Evolutionary conservation across 2,797 vertebrate genomes (phyloP).

Genomic region (Hylomyscus alleni): DNA sequence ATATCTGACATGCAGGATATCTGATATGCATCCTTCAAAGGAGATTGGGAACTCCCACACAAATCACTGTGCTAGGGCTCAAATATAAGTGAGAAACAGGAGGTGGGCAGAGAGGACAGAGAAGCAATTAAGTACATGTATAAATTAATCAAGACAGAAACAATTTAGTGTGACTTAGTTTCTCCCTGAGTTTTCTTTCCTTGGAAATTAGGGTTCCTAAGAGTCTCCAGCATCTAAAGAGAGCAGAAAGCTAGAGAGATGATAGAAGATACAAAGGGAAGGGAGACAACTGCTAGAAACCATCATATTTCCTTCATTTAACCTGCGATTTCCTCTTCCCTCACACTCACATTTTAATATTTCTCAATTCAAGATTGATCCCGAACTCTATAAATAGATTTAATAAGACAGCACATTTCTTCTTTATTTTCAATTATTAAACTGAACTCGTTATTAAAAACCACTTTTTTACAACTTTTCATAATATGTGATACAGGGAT

Average conservation of each 20-base stretch:
- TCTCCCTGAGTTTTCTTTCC: conserved; percentile 13
- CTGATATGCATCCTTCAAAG: background rate
- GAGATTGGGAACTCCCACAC: background rate
- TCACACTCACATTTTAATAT: conserved; percentile 62
- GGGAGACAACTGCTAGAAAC: background rate
- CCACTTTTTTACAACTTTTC: conserved; percentile 53
- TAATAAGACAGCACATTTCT: conserved; percentile 62
- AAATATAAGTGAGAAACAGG: background rate
- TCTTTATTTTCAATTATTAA: conserved; percentile 72
- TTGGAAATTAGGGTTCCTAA: background rate
- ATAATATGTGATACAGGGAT: conserved; percentile 44
- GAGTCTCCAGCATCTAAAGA: background rate
- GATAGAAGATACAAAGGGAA: conserved; percentile 1
- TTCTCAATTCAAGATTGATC: conserved; percentile 64
- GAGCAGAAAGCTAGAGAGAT: background rate
- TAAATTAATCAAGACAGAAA: conserved; percentile 21
- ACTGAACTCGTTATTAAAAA: conserved; percentile 65
- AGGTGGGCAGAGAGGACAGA: background rate
- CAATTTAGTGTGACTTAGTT: background rate
- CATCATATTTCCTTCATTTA: conserved; percentile 50
- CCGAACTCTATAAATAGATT: conserved; percentile 69
- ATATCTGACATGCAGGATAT: background rate
- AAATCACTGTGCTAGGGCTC: background rate
- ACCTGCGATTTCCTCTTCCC: conserved; percentile 49
- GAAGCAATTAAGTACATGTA: conserved; percentile 4